Evolutionary conservation across 1,140 invertebrate genomes (phyloP).

Genomic region (Heterodera carotae): DNA sequence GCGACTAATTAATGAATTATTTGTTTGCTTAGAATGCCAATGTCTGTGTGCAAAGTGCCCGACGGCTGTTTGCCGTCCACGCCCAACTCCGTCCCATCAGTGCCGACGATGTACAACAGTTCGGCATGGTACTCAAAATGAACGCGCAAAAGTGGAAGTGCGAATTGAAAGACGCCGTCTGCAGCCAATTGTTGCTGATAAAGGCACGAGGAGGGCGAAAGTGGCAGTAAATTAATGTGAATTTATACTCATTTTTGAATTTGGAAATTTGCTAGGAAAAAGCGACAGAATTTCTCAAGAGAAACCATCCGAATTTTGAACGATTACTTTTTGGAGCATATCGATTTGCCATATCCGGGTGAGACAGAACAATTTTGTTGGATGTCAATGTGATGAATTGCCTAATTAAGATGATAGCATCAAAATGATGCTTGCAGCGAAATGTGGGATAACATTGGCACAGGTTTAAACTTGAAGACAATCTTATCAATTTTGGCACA

Average conservation of each 20-base stretch:
- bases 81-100: constrained; percentile 16
- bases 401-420: constrained; percentile 20
- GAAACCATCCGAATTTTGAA: constrained; percentile 11
- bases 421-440: constrained; percentile 9
- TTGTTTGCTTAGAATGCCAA: not conserved
- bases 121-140: not conserved
- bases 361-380: too few relatives aligned
- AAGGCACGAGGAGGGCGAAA: constrained; percentile 16
- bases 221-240: not conserved
- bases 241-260: not conserved
- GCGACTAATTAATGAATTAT: too few relatives aligned
- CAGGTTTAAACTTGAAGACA: constrained; percentile 8
- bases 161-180: constrained; percentile 21
- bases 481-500: not conserved
- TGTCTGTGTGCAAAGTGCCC: not conserved
- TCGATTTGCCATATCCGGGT: constrained; percentile 25
- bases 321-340: constrained; percentile 23
- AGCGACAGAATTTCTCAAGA: constrained; percentile 21
- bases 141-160: not conserved
- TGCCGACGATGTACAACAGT: not conserved
- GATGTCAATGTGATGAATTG: too few relatives aligned
- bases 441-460: constrained; percentile 33
- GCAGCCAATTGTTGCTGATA: constrained; percentile 25
- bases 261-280: not conserved
- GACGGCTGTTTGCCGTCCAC: constrained; percentile 7